These are phyloP conservation scores for Diadegma fenestrale DNA, from an alignment of 2,888 invertebrate species.

Conservation along the genomic window DNA sequence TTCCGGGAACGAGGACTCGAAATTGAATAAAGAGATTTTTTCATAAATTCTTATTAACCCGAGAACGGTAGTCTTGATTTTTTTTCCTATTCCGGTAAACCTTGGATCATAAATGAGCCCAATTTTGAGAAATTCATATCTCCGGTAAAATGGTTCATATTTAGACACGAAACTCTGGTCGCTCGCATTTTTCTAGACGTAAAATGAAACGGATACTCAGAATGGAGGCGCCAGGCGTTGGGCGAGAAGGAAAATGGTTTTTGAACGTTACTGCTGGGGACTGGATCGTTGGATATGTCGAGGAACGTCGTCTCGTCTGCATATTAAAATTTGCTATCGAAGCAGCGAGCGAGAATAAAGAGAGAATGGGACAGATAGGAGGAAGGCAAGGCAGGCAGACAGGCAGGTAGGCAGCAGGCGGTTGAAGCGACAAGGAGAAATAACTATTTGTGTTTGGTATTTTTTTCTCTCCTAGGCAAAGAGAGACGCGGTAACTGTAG, in stretches of 20 bases:
- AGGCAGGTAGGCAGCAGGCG: slow-evolving; percentile 28
- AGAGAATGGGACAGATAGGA: slow-evolving; percentile 14
- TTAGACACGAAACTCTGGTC: not conserved
- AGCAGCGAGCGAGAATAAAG: slow-evolving; percentile 11
- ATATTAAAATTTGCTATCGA: slow-evolving; percentile 71
- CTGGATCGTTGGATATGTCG: slow-evolving; percentile 69
- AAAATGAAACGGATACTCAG: not conserved
- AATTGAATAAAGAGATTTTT: not conserved
- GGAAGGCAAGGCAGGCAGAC: not conserved
- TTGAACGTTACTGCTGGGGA: slow-evolving; percentile 57
- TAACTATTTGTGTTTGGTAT: not conserved
- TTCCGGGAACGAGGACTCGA: not conserved
- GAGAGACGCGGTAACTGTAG: slow-evolving; percentile 47
- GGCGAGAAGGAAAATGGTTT: slow-evolving; percentile 18
- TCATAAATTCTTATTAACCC: too few relatives aligned
- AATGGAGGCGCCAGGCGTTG: slow-evolving; percentile 22
- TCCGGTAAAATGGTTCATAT: too few relatives aligned
- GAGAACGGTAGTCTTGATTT: too few relatives aligned
- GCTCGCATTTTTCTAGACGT: not conserved
- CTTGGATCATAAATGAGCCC: too few relatives aligned
- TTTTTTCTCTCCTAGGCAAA: slow-evolving; percentile 10
- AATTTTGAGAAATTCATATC: too few relatives aligned
- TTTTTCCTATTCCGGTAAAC: too few relatives aligned
- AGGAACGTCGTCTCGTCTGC: slow-evolving; percentile 74
- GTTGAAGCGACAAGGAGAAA: slow-evolving; percentile 24